Conservation (phyloP, 23 tunicate genomes). For the Oikopleura albicans region DNA sequence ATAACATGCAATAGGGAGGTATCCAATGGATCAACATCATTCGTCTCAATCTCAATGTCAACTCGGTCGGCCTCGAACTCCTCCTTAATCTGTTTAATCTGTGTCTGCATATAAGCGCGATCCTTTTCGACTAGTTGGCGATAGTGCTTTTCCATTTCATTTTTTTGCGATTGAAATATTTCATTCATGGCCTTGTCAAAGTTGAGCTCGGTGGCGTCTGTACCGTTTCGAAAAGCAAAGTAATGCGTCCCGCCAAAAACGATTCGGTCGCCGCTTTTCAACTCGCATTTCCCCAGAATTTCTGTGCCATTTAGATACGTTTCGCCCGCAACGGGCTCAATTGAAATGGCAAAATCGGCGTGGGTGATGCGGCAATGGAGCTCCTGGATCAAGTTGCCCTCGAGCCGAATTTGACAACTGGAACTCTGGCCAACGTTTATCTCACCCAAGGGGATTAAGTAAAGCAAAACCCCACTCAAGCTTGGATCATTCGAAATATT, state of each 20-base stretch:
- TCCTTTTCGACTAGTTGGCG: neutral
- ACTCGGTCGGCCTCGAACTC: neutral
- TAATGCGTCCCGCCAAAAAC: neutral
- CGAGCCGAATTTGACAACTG: neutral
- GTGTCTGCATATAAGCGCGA: neutral
- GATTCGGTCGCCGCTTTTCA: neutral
- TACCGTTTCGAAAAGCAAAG: neutral
- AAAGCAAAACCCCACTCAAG: neutral
- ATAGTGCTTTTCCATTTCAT: neutral
- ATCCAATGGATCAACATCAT: neutral
- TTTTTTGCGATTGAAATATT: neutral
- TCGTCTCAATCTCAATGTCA: neutral
- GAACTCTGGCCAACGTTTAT: neutral
- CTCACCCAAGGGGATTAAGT: neutral
- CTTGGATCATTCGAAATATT: neutral
- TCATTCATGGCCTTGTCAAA: neutral
- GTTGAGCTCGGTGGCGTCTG: neutral
- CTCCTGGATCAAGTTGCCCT: neutral
- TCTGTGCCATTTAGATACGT: neutral
- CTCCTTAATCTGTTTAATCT: neutral
- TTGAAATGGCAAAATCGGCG: neutral
- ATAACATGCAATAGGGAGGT: too few species aligned
- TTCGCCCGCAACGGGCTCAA: neutral
- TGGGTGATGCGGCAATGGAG: neutral
- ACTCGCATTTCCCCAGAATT: neutral